Evolutionary conservation across 2,113 vertebrate genomes (phyloP).

Genomic region (Trematocara marginatum): DNA sequence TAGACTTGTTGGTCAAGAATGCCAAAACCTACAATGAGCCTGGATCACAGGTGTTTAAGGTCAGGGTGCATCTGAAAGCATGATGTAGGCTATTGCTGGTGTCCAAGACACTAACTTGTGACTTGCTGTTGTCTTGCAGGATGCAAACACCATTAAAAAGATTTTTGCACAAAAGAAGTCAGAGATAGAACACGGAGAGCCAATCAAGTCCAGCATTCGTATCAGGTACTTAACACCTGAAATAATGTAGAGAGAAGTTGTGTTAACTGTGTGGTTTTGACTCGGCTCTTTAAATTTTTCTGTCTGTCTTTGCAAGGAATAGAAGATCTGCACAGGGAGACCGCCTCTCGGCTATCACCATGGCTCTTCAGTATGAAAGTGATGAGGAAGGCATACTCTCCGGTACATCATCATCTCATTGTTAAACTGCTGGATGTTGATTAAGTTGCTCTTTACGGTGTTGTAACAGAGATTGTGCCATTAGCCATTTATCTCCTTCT

Average conservation of each 20-base stretch:
- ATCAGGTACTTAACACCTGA: constrained; percentile 76
- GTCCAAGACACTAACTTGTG: not conserved
- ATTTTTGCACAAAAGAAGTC: constrained; percentile 94
- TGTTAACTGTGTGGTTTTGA: not conserved
- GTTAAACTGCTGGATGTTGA: not conserved
- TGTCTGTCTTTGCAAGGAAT: constrained; percentile 74
- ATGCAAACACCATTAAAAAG: constrained; percentile 98
- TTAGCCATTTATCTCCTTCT: not conserved
- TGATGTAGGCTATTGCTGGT: not conserved
- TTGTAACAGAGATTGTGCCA: not conserved
- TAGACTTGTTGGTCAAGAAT: constrained; percentile 95
- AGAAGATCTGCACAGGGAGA: constrained; percentile 90
- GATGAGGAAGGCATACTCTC: constrained; percentile 93
- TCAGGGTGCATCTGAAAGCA: constrained; percentile 38
- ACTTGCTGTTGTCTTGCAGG: constrained; percentile 67
- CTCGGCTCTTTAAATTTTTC: not conserved
- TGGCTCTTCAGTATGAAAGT: constrained; percentile 96
- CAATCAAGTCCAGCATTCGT: constrained; percentile 91
- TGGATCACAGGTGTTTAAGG: constrained; percentile 98
- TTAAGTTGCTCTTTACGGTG: not conserved
- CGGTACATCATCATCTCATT: constrained; percentile 68
- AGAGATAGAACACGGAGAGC: constrained; percentile 92
- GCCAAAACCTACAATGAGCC: constrained; percentile 98
- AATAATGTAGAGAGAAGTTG: not conserved
- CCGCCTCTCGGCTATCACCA: constrained; percentile 94